Evolutionary conservation across 2,888 invertebrate genomes (phyloP).

Genomic region (Microctonus hyperodae): DNA sequence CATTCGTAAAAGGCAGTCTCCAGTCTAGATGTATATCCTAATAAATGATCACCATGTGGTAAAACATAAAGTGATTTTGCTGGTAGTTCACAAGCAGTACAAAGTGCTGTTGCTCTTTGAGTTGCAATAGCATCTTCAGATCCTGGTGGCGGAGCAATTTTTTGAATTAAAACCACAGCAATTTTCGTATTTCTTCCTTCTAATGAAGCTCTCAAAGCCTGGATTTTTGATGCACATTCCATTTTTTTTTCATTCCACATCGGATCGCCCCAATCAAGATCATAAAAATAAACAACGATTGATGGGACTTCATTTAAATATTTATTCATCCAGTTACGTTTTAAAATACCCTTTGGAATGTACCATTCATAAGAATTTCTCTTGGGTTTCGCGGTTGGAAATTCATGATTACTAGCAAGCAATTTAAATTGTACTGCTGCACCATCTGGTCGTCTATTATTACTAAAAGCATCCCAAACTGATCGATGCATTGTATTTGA

Average conservation of each 20-base stretch:
- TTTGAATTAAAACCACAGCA: slow-evolving; percentile 90
- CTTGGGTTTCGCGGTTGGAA: slow-evolving; percentile 84
- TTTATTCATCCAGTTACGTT: slow-evolving; percentile 95
- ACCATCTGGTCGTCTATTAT: slow-evolving; percentile 81
- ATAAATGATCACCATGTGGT: slow-evolving; percentile 88
- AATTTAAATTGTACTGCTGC: slow-evolving; percentile 85
- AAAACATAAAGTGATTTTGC: slow-evolving; percentile 92
- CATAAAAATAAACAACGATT: slow-evolving; percentile 93
- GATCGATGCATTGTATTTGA: slow-evolving; percentile 88
- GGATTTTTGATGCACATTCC: slow-evolving; percentile 90
- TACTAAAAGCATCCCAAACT: slow-evolving; percentile 92
- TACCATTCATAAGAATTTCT: slow-evolving; percentile 94
- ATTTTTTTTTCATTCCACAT: slow-evolving; percentile 95
- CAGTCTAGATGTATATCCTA: slow-evolving; percentile 74
- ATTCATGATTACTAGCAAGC: slow-evolving; percentile 82
- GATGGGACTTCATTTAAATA: slow-evolving; percentile 90
- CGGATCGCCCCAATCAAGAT: slow-evolving; percentile 96
- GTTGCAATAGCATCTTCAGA: slow-evolving; percentile 86
- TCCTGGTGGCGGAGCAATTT: slow-evolving; percentile 77
- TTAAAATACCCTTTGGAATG: slow-evolving; percentile 91
- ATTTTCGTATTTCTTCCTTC: slow-evolving; percentile 79
- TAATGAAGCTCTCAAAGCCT: slow-evolving; percentile 77
- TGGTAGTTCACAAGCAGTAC: slow-evolving; percentile 89
- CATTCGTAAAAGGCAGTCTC: slow-evolving; percentile 95
- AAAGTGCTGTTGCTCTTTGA: slow-evolving; percentile 89